phyloP scores from a whole-genome alignment of 2,888 invertebrate genomes.

The Idaea biselata region DNA sequence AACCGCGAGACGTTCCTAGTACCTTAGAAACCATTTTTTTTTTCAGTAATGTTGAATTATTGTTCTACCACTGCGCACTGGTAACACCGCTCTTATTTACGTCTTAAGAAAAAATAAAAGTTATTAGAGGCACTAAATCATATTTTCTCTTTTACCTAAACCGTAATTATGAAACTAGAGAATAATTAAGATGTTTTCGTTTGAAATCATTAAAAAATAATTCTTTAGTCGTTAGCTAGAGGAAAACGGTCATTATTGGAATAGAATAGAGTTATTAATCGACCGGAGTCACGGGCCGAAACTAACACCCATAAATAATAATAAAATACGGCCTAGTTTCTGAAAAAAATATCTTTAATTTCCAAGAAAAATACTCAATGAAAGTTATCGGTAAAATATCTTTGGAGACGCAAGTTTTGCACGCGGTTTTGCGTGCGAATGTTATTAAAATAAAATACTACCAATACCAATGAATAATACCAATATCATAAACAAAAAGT shows the following conservation, averaged over 20 bases:
- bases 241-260: conserved; percentile 36
- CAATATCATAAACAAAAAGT: too few species aligned
- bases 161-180: conserved; percentile 9
- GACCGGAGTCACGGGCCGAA: conserved; percentile 19
- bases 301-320: conserved; percentile 28
- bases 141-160: neutral
- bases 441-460: neutral
- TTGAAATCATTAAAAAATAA: conserved; percentile 31
- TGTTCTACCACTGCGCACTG: too few species aligned
- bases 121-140: neutral
- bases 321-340: conserved; percentile 28
- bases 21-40: too few species aligned
- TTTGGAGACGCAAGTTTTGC: neutral
- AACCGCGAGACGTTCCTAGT: too few species aligned
- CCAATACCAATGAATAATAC: too few species aligned
- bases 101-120: neutral
- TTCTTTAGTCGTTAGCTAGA: conserved; percentile 37
- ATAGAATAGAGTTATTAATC: conserved; percentile 36
- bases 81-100: too few species aligned
- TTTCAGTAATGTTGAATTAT: too few species aligned
- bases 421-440: neutral
- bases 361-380: neutral
- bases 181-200: conserved; percentile 29
- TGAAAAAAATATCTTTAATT: conserved; percentile 3
- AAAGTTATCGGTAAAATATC: neutral